Base-by-base conservation (phyloP, 2,888 invertebrate genomes). In the Agrochola lota region DNA sequence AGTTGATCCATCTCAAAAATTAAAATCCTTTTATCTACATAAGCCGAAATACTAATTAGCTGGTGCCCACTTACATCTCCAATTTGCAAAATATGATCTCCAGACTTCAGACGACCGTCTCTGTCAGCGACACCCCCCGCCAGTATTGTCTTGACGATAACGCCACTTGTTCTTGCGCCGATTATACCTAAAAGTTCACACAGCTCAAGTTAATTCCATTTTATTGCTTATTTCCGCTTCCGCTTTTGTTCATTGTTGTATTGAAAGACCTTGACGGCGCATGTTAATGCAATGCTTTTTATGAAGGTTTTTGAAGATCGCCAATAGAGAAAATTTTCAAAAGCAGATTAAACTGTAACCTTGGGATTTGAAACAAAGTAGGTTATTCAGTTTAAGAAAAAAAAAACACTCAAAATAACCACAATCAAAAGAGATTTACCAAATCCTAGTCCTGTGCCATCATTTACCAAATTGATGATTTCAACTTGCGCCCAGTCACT, bases 121-220 rank as follows among this genome's bases (percentile, higher is more conserved):
- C 99, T 97, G 95, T 99, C 99, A 15, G 99, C 99, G 6, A 99
- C 99, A 74, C 99, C 99, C 11, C 99, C 99, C 0, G 99, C 99
- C 80, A 99, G 97, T 88, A 99, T 99, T 26, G 99, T 99, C 95
- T 99, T 99, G 23, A 99, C 99, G 84, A 99, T 99, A n/a, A 99
- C 99, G 11, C 99, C 99, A 87, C 99, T 99, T 87, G 99, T 99
- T 89, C 99, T 98, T 70, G 99, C 99, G 43, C 99, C 99, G 91
- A 99, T 99, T 91, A 99, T 99, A 81, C 99, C 97, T 97, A 78
- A 52, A 88, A 46, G 62, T 72, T 71, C 35, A 74, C 35, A 63
- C 17, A 68, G 35, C 35, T 71, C 30, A 59, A 46, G 26, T n/a
- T 35, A 46, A 6, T 52, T 46, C 4, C 5, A 74, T 75, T 74